A percentile compares a stretch with the other conserved stretches of the same genome.
Conservation (phyloP, 1,140 invertebrate species). For the Trachymyrmex cornetzi region DNA sequence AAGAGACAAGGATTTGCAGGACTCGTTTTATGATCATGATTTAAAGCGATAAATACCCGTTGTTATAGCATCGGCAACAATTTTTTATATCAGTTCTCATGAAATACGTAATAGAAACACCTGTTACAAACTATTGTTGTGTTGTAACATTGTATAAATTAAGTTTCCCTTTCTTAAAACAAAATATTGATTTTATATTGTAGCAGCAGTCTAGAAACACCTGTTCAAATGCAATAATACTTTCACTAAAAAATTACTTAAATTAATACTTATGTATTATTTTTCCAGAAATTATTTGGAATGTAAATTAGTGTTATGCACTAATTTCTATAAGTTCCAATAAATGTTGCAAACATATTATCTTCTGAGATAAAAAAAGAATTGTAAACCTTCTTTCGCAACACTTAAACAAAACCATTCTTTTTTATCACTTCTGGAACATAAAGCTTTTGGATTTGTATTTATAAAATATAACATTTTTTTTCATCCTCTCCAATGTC, state of each 20-base stretch:
- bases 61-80: slow-evolving; percentile 10
- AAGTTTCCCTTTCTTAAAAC: neutral
- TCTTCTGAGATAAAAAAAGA: neutral
- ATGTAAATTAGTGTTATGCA: neutral
- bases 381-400: neutral
- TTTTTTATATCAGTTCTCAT: slow-evolving; percentile 11
- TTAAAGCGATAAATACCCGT: slow-evolving; percentile 27
- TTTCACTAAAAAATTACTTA: neutral
- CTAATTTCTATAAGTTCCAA: neutral
- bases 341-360: neutral
- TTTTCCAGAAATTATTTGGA: neutral
- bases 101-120: neutral
- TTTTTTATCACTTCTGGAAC: neutral
- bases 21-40: slow-evolving; percentile 30
- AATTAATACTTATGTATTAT: neutral
- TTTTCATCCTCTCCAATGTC: neutral
- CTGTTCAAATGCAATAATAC: neutral
- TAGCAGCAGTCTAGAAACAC: neutral
- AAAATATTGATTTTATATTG: neutral
- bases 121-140: neutral
- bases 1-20: neutral
- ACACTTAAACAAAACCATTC: no score
- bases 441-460: neutral
- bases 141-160: neutral
- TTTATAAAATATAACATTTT: neutral